Base-by-base conservation (phyloP, 2,888 invertebrate species). In the Heliconius ismenius region DNA sequence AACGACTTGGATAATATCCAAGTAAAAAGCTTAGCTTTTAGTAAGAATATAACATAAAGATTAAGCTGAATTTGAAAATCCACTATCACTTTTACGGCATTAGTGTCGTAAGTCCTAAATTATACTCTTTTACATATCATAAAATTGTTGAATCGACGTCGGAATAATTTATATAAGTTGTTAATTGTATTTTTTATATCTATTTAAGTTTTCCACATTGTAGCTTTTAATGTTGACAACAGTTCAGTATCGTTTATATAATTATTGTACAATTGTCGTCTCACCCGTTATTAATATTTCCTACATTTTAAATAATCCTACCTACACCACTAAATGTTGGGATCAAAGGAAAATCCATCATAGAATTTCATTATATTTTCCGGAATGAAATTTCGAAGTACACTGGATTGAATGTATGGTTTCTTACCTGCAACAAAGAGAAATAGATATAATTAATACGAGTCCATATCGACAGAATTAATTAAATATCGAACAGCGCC, bases 391-490 rank as follows among this genome's bases (percentile, higher is more conserved):
- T 74, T 67, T 63, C 70, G 15, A 68, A 28, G 74, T 49, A 76
- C 73, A 75, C 67, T 43, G 39, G 24, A 67, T 43, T 79, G 76
- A 77, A 75, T 69, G 64, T 76, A 63, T 76, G 76, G 65, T 77
- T 76, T 80, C 86, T 85, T 87, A 87, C 87, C 87, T 87, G 86
- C 39, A 86, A 86, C 83, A 84, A 84, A 82, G 73, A 78, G 77
- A 78, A 75, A 39, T 49, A 75, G 58, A 74, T 73, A 70, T 75
- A 68, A 70, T 76, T 80, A 73, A 72, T 74, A 78, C 11, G 58
- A 73, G 64, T 60, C 39, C 26, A 32, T 60, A 73, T 62, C 18
- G 62, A 75, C 64, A 63, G 9, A 63, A 69, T 65, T 65, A 58
- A 73, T 74, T 76, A n/a, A n/a, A 54, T 3, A 62, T 36, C 13